Conservation (phyloP, 1,140 invertebrate genomes). For the Scaptomyza montana region DNA sequence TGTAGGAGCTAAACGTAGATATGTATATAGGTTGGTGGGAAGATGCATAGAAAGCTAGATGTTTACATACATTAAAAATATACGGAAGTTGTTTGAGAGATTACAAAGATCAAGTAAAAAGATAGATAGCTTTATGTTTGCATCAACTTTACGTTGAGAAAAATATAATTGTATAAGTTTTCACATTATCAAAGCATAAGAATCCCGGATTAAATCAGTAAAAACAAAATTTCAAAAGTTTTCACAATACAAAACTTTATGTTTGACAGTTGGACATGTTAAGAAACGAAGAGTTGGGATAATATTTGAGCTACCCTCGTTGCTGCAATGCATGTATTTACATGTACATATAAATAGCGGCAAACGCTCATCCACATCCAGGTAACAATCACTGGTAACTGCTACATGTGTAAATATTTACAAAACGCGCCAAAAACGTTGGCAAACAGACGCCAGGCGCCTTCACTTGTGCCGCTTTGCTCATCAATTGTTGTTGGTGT, state of each 20-base stretch:
- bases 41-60: neutral
- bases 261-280: too few relatives aligned
- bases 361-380: constrained; percentile 19
- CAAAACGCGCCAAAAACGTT: constrained; percentile 78
- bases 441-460: constrained; percentile 73
- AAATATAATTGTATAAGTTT: neutral
- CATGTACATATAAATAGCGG: constrained; percentile 44
- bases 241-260: too few relatives aligned
- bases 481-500: constrained; percentile 26
- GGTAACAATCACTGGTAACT: constrained; percentile 78
- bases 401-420: constrained; percentile 82
- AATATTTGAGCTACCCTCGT: constrained; percentile 29
- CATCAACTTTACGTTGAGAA: neutral
- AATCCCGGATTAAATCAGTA: neutral
- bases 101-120: neutral
- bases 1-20: neutral
- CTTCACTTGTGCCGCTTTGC: constrained; percentile 59
- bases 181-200: neutral
- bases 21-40: neutral
- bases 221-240: neutral
- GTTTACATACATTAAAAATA: too few relatives aligned
- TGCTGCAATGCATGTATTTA: constrained; percentile 11
- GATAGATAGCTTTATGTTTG: too few relatives aligned
- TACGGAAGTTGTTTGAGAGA: too few relatives aligned
- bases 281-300: neutral